Base-by-base conservation (phyloP, 1,140 invertebrate genomes). In the Amyelois transitella region DNA sequence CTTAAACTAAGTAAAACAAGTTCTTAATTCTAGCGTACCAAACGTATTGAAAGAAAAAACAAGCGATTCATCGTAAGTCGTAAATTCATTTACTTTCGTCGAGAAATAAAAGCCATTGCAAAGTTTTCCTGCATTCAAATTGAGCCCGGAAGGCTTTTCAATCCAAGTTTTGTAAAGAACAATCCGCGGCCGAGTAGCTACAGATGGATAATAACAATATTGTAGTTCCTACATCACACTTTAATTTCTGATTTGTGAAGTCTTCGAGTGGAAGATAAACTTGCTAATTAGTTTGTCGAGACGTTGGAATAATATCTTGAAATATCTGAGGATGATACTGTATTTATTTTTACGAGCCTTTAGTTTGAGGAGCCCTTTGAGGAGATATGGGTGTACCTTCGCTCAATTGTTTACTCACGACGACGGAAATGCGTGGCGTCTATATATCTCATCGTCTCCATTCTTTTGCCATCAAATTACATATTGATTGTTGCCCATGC, bases 11-110 rank as follows among this genome's bases (percentile, higher is more conserved):
- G 45, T 45, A 21, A 48, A 48, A 48, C 50, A 57, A 57, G 43
- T 51, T 57, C 45, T 55, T 55, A 55, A 55, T 55, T 48, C 25
- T 0, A 14, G 50, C 6, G 6, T 17, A 28, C 47, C 19, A 32
- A 55, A 51, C 24, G 52, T 54, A 48, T 59, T 53, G 28, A 55
- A 53, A 53, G 49, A 55, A 60, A 48, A 60, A 60, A 60, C 53
- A 51, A 18, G 43, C 53, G 58, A 60, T 55, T 60, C 58, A 60
- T 55, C 50, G 50, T 55, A 62, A 63, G 63, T 71, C 63, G 67
- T 77, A 78, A 76, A 78, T 82, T 83, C 68, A 83, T 77, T 81
- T 72, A 76, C 65, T 80, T 79, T 71, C 67, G 59, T 68, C 68
- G 69, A 72, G 66, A 62, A 77, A 79, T 75, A 70, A 74, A 76